Base-by-base conservation (phyloP, 2,113 vertebrate species). In the Ibidorhyncha struthersii region DNA sequence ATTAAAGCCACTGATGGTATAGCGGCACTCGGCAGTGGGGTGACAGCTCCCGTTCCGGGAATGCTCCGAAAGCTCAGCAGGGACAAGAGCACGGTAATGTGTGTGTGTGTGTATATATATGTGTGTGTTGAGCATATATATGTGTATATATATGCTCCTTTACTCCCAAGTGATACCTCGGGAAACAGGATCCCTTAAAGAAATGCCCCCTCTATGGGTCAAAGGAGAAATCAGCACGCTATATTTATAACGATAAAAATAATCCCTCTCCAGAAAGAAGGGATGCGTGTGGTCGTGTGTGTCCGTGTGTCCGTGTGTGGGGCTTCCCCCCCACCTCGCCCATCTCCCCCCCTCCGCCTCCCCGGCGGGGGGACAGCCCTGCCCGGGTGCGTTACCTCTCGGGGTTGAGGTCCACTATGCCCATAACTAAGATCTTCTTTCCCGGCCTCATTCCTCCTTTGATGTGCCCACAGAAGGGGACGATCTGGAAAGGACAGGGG, bases 391-490 rank as follows among this genome's bases (percentile, higher is more conserved):
- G 72, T 98, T 98, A 99, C 99, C 99, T 99, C 94, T 99, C 98
- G 20, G 99, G 99, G 95, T 99, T 99, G 96, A 99, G 98, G 95
- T 99, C 99, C 62, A 99, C 98, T 49, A 99, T 99, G 92, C 99
- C 99, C 99, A 99, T 99, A 82, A 99, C 98, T 92, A 99, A 98
- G 94, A 99, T 98, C 98, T 99, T 99, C 98, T 99, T 99, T 70
- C 99, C 99, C 21, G 99, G 99, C 94, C 99, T 98, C 99, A 99
- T 99, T 87, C 99, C 99, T 90, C 99, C 99, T 97, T 99, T 99
- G 98, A 99, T 99, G 73, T 99, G 99, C 43, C 99, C 99, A 95
- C 99, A 99, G 98, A 99, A 99, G 21, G 99, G 99, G 97, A 99
- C 99, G 43, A 99, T 99, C 99, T 99, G 96, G 45, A 84, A 94